Base-by-base conservation (phyloP, 2,797 vertebrate species). In the Danio choprae region DNA sequence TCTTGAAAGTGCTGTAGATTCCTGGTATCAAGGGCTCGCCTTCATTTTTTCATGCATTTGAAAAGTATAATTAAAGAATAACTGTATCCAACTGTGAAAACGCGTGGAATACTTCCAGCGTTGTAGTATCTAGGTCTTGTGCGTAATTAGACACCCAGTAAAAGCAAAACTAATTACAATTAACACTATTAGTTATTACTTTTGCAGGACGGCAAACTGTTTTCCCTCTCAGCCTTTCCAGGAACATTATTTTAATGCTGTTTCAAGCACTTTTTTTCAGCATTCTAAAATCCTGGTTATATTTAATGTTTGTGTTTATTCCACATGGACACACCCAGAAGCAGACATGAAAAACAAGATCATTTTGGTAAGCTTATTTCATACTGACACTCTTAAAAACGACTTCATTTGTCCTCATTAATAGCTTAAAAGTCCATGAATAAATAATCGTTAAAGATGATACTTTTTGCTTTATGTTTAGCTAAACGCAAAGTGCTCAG, bases 401-500 rank as follows among this genome's bases (percentile, higher is more conserved):
- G 90, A 89, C 90, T 93, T 94, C 87, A 94, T 94, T 94, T 94
- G 93, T 94, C 93, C 93, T 94, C 93, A 95, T 94, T 94, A 94
- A 94, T 93, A 94, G 92, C 93, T 94, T 94, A 94, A 94, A 93
- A 94, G 90, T 92, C 89, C 90, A 94, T 94, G 90, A 94, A 94
- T 95, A 93, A 94, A 91, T 94, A 91, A 94, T 94, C 84, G 91
- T 89, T 90, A 87, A 93, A 93, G 89, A 87, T 83, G 86, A 91
- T 90, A 90, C 87, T 91, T 87, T 84, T 71, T 74, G 69, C 76
- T 85, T 88, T 81, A 88, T 88, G 84, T 87, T 87, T 68, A 89
- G 88, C 84, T 90, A 90, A 89, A 91, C 90, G 87, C 89, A 90
- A 88, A 92, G 88, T 85, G 87, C 79, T 84, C 87, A 86, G 81